Conservation (phyloP, 2,797 vertebrate genomes). For the Enteromius argenteus region DNA sequence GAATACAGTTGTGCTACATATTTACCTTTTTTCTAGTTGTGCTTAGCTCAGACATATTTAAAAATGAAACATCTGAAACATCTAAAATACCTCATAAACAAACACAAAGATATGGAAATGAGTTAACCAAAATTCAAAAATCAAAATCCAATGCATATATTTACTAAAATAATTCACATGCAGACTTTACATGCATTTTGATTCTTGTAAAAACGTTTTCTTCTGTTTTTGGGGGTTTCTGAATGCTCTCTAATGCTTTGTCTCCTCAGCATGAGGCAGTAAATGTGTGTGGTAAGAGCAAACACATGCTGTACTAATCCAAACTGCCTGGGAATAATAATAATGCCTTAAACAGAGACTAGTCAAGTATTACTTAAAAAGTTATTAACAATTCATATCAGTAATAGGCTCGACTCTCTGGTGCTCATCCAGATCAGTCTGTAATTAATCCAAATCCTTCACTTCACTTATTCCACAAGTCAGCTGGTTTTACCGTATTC, state of each 20-base stretch:
- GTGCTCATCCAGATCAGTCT: slow-evolving; percentile 25
- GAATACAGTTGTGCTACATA: too few species aligned
- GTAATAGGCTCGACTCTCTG: not conserved
- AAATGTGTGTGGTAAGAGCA: slow-evolving; percentile 39
- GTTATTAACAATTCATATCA: slow-evolving; percentile 31
- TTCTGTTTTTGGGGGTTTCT: not conserved
- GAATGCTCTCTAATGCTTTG: slow-evolving; percentile 15
- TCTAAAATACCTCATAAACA: not conserved
- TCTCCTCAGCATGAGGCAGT: slow-evolving; percentile 32
- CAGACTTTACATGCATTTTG: not conserved
- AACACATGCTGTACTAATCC: slow-evolving; percentile 17
- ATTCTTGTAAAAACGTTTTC: not conserved
- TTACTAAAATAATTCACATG: not conserved
- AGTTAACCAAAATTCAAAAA: not conserved
- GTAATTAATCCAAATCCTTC: slow-evolving; percentile 25
- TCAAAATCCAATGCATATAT: not conserved
- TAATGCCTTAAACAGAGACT: not conserved
- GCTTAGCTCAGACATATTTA: too few species aligned
- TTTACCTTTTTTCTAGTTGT: too few species aligned
- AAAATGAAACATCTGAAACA: too few species aligned
- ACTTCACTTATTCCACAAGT: not conserved
- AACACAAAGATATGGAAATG: not conserved
- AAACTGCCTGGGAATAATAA: slow-evolving; percentile 23
- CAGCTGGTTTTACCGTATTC: slow-evolving; percentile 49
- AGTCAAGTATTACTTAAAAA: not conserved